phyloP scores from a whole-genome alignment of 1,140 invertebrate genomes.

The Heliconius hermathena region DNA sequence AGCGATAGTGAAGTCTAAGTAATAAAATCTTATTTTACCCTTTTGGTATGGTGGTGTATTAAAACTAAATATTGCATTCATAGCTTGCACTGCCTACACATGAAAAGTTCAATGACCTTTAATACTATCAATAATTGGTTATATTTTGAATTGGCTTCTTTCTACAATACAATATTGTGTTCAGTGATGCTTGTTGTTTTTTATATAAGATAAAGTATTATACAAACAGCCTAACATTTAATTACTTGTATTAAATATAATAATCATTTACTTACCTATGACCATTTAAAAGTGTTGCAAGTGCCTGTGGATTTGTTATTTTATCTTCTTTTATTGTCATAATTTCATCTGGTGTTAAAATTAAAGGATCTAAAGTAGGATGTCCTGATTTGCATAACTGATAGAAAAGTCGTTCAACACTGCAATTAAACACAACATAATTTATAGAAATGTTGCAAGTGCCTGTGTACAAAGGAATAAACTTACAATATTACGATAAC shows the following conservation, averaged over 20 bases:
- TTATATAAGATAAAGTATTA: neutral
- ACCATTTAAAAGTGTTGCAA: slow-evolving; percentile 92
- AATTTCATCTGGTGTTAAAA: slow-evolving; percentile 86
- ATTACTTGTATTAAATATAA: neutral
- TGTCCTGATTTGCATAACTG: slow-evolving; percentile 91
- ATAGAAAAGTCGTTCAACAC: slow-evolving; percentile 93
- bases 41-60: too few species aligned
- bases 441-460: neutral
- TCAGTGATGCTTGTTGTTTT: neutral
- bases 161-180: neutral
- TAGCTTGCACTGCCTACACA: too few species aligned
- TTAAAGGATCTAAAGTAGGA: slow-evolving; percentile 91
- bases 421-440: slow-evolving; percentile 64
- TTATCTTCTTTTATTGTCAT: slow-evolving; percentile 90
- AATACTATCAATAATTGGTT: too few species aligned
- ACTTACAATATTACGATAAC: neutral
- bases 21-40: too few species aligned
- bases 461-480: neutral
- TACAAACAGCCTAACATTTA: neutral
- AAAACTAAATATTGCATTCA: too few species aligned
- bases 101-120: neutral
- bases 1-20: too few species aligned
- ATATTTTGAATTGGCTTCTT: neutral
- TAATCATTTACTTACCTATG: slow-evolving; percentile 88
- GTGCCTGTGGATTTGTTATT: slow-evolving; percentile 87